A percentile compares a stretch with the other conserved stretches of the same genome.
phyloP scores from a whole-genome alignment of 2,888 invertebrate species.

The Drosophila mulleri region DNA sequence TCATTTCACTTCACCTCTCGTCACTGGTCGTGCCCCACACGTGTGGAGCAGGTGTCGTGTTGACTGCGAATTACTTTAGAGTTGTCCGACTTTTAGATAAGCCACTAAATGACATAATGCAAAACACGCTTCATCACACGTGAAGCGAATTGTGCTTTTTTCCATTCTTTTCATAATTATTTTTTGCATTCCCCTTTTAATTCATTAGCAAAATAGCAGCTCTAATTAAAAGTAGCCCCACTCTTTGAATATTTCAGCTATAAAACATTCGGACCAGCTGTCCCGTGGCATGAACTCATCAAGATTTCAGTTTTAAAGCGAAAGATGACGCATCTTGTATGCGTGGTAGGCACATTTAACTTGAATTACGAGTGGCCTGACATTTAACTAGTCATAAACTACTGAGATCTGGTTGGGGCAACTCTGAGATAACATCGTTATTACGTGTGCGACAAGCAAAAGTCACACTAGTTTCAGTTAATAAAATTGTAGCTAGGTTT shows the following conservation, averaged over 20 bases:
- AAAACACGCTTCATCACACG: conserved; percentile 33
- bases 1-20: conserved; percentile 52
- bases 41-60: conserved; percentile 48
- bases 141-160: not conserved
- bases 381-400: conserved; percentile 27
- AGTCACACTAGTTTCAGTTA: conserved; percentile 4
- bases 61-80: conserved; percentile 40
- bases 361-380: not conserved
- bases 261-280: conserved; percentile 7
- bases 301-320: not conserved
- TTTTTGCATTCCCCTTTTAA: conserved; percentile 20
- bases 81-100: conserved; percentile 34
- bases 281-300: conserved; percentile 28
- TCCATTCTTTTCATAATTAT: not conserved
- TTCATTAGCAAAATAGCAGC: conserved; percentile 41
- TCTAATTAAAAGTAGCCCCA: conserved; percentile 29
- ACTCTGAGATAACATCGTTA: conserved; percentile 23
- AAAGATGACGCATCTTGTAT: conserved; percentile 41
- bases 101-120: conserved; percentile 43
- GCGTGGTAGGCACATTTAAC: not conserved
- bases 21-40: conserved; percentile 11
- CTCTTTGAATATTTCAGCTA: conserved; percentile 9
- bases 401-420: not conserved
- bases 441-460: conserved; percentile 3
- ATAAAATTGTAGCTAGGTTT: not conserved